Base-by-base conservation (phyloP, 2,797 vertebrate genomes). In the Sebastes umbrosus region DNA sequence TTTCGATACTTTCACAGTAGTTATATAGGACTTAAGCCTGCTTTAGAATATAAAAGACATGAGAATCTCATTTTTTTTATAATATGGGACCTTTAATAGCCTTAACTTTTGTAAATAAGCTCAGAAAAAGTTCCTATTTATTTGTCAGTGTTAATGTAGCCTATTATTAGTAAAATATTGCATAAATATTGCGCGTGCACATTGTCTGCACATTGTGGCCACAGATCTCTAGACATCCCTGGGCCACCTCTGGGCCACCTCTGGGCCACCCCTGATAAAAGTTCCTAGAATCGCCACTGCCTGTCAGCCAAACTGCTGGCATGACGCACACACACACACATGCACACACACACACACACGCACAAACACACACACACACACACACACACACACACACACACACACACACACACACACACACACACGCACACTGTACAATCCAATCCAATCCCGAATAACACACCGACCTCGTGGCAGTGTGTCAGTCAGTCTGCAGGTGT, bases 291-390 rank as follows among this genome's bases (percentile, higher is more conserved):
- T 50, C 46, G 46, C 46, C 67, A 77, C 73, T 24, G 46, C 63
- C 52, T 85, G 77, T 77, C 83, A 88, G 75, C 66, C 80, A 25
- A 88, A 63, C 1, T 22, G 62, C n/a, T 82, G 52, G 25, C 24
- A 58, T 65, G 43, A 72, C 29, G 16, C 68, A n/a, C 68, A 25
- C 55, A 29, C 36, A 24, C 1, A 12, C 31, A 22, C 36, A 70
- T 74, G 22, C 63, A 65, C 58, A 54, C 54, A 55, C 63, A 55
- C 63, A 32, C 0, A 4, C 50, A 8, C 24, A 54, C 58, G 36
- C 63, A 36, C 0, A 4, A 34, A 9, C 32, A 63, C 63, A 66
- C 20, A 57, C 13, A n/a, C n/a, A 27, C 1, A 13, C 25, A n/a
- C 39, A 68, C 1, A 39, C 52, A 32, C 31, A 73, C 20, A 50